Evolutionary conservation across 2,797 vertebrate species (phyloP).

Genomic region (Thalassophryne amazonica): DNA sequence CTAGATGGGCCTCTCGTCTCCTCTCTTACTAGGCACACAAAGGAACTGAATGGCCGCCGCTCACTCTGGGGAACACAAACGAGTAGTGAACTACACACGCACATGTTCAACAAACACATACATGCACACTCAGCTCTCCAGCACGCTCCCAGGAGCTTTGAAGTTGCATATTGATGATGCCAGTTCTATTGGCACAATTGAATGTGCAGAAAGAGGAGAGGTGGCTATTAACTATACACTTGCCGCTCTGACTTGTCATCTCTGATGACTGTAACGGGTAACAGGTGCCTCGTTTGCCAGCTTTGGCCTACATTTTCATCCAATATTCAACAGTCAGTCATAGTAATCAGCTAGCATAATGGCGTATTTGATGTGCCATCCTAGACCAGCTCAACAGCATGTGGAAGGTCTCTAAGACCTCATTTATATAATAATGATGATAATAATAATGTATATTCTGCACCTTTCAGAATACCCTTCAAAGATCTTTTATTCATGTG

Average conservation of each 20-base stretch:
- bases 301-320: slow-evolving; percentile 32
- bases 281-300: slow-evolving; percentile 60
- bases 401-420: slow-evolving; percentile 19
- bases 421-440: slow-evolving; percentile 27
- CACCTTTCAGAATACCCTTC: not conserved
- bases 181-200: slow-evolving; percentile 51
- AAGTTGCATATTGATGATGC: slow-evolving; percentile 70
- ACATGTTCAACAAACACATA: slow-evolving; percentile 31
- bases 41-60: slow-evolving; percentile 70
- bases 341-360: slow-evolving; percentile 53
- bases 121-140: slow-evolving; percentile 32
- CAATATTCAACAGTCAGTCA: slow-evolving; percentile 47
- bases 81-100: slow-evolving; percentile 65
- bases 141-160: slow-evolving; percentile 58
- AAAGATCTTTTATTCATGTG: too few species aligned
- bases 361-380: slow-evolving; percentile 57
- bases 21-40: slow-evolving; percentile 65
- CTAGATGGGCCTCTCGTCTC: slow-evolving; percentile 72
- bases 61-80: slow-evolving; percentile 67
- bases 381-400: slow-evolving; percentile 23
- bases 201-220: slow-evolving; percentile 47
- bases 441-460: slow-evolving; percentile 15
- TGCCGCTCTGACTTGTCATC: slow-evolving; percentile 52
- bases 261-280: slow-evolving; percentile 58
- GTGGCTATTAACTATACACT: slow-evolving; percentile 57